Evolutionary conservation across 1,140 invertebrate species (phyloP).

Genomic region (Cataglyphis hispanica): DNA sequence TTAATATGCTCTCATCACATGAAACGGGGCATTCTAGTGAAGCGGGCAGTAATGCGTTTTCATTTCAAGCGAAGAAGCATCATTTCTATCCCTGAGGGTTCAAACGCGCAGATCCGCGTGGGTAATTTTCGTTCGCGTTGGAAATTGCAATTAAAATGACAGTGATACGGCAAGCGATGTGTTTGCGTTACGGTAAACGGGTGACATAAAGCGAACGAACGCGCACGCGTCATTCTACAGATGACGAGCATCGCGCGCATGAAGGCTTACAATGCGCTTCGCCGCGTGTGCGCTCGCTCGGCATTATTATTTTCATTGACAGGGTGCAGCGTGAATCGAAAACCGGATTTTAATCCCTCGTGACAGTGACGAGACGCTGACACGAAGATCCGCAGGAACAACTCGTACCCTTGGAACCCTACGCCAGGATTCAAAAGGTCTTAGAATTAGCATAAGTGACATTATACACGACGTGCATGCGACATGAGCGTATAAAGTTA

Average conservation of each 20-base stretch:
- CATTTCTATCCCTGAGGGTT: constrained; percentile 47
- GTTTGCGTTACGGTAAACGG: constrained; percentile 36
- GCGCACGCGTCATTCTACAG: constrained; percentile 2
- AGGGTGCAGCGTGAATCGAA: constrained; percentile 69
- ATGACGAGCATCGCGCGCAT: constrained; percentile 42
- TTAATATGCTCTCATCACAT: constrained; percentile 24
- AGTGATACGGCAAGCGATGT: constrained; percentile 36
- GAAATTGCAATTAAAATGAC: constrained; percentile 63
- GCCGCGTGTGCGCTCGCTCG: constrained; percentile 24
- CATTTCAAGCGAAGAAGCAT: constrained; percentile 19
- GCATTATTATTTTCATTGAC: constrained; percentile 74
- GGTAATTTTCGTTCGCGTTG: constrained; percentile 65
- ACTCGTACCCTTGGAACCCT: constrained; percentile 68
- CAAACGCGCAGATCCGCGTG: constrained; percentile 27
- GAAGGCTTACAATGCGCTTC: constrained; percentile 21
- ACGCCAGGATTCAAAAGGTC: constrained; percentile 64
- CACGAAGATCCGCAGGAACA: constrained; percentile 77
- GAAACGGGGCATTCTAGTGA: background rate
- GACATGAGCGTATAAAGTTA: constrained; percentile 26
- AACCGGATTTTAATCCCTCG: constrained; percentile 78
- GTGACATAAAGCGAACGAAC: constrained; percentile 36
- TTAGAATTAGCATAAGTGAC: constrained; percentile 78
- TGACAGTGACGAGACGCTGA: constrained; percentile 81
- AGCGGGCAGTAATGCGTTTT: constrained; percentile 26
- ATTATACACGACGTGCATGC: constrained; percentile 35